Conservation (phyloP, 2,113 vertebrate genomes). For the Macaca fascicularis region DNA sequence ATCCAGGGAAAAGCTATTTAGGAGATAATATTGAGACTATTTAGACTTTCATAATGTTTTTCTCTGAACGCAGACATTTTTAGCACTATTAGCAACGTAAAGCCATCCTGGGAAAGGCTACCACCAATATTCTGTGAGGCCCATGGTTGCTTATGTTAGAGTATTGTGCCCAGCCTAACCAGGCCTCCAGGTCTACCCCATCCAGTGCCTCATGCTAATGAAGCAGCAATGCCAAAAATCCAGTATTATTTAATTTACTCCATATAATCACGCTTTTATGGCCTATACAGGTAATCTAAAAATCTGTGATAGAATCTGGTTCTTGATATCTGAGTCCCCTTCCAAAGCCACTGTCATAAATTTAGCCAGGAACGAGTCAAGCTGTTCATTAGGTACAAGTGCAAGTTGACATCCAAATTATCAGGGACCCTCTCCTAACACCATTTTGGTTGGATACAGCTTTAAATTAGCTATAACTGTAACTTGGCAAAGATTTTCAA, state of each 20-base stretch:
- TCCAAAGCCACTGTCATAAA: not conserved
- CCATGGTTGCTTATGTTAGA: not conserved
- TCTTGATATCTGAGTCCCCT: not conserved
- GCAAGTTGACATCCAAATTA: not conserved
- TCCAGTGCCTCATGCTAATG: not conserved
- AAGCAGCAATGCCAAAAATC: not conserved
- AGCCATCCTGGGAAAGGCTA: not conserved
- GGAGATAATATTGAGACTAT: slow-evolving; percentile 2
- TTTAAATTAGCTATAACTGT: not conserved
- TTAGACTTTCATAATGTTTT: not conserved
- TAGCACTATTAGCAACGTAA: not conserved
- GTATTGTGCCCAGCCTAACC: not conserved
- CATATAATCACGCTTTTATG: not conserved
- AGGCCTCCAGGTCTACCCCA: not conserved
- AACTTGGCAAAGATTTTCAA: not conserved
- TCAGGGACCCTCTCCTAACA: accelerated
- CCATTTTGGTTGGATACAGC: not conserved
- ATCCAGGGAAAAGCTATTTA: not conserved
- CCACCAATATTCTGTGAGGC: not conserved
- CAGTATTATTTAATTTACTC: not conserved
- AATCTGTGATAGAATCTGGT: not conserved
- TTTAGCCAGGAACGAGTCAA: not conserved
- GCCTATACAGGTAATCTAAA: not conserved
- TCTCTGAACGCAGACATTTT: not conserved
- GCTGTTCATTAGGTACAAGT: slow-evolving; percentile 4